phyloP scores from a whole-genome alignment of 1,140 invertebrate genomes.

The Globodera rostochiensis region DNA sequence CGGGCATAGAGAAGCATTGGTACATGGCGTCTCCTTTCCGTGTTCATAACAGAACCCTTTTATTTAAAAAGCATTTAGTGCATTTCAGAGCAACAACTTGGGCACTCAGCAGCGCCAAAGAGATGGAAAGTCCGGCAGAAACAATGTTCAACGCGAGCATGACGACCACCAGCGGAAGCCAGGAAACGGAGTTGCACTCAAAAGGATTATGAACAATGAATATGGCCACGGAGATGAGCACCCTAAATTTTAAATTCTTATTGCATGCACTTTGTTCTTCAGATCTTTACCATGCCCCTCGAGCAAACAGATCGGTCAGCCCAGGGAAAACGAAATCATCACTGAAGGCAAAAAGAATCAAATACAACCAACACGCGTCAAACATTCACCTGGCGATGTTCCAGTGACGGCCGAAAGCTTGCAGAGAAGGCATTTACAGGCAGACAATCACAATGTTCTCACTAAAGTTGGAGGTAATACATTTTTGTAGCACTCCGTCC shows the following conservation, averaged over 20 bases:
- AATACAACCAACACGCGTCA: no score
- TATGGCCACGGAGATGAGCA: constrained; percentile 41
- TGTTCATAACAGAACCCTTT: constrained; percentile 59
- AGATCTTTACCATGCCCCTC: constrained; percentile 48
- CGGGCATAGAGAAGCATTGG: constrained; percentile 53
- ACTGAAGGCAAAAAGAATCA: constrained; percentile 5
- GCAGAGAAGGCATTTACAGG: constrained; percentile 51
- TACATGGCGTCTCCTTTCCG: constrained; percentile 42
- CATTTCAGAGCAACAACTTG: not conserved
- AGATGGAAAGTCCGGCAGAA: constrained; percentile 40
- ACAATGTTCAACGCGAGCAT: constrained; percentile 50
- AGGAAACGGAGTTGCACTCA: constrained; percentile 43
- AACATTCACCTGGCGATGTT: constrained; percentile 54
- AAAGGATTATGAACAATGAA: constrained; percentile 58
- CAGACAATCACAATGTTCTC: no score
- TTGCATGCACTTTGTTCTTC: not conserved
- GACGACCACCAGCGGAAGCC: constrained; percentile 43
- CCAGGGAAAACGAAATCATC: constrained; percentile 60
- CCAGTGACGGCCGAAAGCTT: constrained; percentile 57
- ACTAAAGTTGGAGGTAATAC: no score
- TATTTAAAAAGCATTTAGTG: not conserved
- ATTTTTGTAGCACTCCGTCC: no score
- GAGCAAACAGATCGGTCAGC: constrained; percentile 54
- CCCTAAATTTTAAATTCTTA: constrained; percentile 40
- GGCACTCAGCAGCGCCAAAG: constrained; percentile 40